Base-by-base conservation (phyloP, 2,888 invertebrate species). In the Sipha maydis region DNA sequence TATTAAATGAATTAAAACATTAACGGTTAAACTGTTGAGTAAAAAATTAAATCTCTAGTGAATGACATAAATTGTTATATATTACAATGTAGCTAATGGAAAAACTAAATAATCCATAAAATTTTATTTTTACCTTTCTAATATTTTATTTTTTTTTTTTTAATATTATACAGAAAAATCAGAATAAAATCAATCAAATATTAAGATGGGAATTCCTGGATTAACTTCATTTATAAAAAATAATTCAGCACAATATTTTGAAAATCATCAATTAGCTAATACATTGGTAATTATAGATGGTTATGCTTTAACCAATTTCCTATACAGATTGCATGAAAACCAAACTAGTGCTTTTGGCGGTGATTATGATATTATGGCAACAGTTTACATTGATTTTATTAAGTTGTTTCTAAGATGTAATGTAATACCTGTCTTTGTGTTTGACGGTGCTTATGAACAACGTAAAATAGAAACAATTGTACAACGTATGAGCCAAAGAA, bases 191-290 rank as follows among this genome's bases (percentile, higher is more conserved):
- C 21, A 61, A 56, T 56, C 14, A 19, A 11, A 56, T 19, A 38
- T 89, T 67, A 92, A 90, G 90, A 96, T 98, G 98, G 98, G 98
- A 19, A 95, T 98, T 11, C 93, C 94, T 86, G 98, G 98, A 71
- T 93, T 98, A 89, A 97, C 97, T 25, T 95, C 96, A 0, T 97
- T 95, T 90, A 95, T 97, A 90, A 94, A 94, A 61, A 93, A 93
- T 90, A 93, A 95, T 91, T 94, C 95, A 54, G 93, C 95, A 90
- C 92, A 93, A 71, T 96, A 95, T 91, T 92, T 97, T 78, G 93
- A 94, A 91, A 91, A 93, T 17, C 93, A 93, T 90, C 93, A 94
- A 90, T 92, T 97, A 17, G 94, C 95, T 90, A 94, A 96, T 91
- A 93, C 94, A 28, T 93, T 93, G 90, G 91, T 97, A 28, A 94